A percentile compares a stretch with the other conserved stretches of the same genome.
Evolutionary conservation across 2,113 vertebrate species (phyloP).

Genomic region (Stigmatopora nigra): DNA sequence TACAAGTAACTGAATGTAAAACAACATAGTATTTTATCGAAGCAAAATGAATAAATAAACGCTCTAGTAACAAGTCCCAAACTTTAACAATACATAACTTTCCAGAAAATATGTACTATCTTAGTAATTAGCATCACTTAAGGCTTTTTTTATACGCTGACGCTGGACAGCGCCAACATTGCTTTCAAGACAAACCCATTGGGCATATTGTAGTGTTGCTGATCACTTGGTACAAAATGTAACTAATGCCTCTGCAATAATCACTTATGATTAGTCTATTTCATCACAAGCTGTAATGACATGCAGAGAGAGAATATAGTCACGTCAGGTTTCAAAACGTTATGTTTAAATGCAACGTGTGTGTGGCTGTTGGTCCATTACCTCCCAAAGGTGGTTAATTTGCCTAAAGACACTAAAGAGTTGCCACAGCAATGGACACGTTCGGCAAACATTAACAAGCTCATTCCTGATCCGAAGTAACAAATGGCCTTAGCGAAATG

Average conservation of each 20-base stretch:
- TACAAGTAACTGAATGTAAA: background rate
- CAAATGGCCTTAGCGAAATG: conserved; percentile 29
- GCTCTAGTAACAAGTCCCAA: background rate
- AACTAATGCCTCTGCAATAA: too few relatives aligned
- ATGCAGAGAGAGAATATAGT: background rate
- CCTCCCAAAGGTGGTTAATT: conserved; percentile 21
- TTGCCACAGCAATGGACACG: conserved; percentile 17
- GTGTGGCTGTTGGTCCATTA: conserved; percentile 9
- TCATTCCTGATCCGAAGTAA: conserved; percentile 41
- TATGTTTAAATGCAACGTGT: background rate
- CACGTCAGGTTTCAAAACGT: background rate
- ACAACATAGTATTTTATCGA: background rate
- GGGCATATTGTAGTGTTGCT: too few relatives aligned
- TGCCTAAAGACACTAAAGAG: conserved; percentile 13
- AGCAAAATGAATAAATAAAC: background rate
- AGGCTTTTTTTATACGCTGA: too few relatives aligned
- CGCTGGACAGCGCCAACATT: too few relatives aligned
- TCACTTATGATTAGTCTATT: too few relatives aligned
- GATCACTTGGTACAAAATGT: too few relatives aligned
- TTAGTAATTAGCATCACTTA: too few relatives aligned
- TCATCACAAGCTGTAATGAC: too few relatives aligned
- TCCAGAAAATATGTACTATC: background rate
- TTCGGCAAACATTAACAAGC: conserved; percentile 43
- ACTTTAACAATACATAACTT: background rate
- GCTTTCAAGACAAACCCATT: too few relatives aligned